Evolutionary conservation across 1,140 invertebrate genomes (phyloP).

Genomic region (Battus philenor): DNA sequence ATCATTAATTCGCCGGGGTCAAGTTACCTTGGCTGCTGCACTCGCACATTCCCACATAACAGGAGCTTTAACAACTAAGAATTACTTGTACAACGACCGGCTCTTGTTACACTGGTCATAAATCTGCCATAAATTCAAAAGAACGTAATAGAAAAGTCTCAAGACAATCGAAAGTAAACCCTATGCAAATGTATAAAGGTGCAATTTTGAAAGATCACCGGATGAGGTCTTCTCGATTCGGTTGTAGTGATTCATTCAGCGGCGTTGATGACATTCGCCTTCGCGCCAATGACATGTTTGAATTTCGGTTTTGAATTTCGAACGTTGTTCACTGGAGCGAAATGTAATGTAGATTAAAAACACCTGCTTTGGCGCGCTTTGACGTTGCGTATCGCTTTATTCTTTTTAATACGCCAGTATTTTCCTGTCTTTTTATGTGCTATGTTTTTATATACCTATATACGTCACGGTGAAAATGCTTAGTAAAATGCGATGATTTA

Average conservation of each 20-base stretch:
- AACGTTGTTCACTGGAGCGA: slow-evolving; percentile 12
- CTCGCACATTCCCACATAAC: slow-evolving; percentile 22
- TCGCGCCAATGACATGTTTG: slow-evolving; percentile 36
- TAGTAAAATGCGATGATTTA: too few species aligned
- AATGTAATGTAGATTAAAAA: slow-evolving; percentile 13
- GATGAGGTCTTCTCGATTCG: slow-evolving; percentile 29
- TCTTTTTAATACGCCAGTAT: too few species aligned
- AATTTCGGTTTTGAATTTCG: slow-evolving; percentile 35
- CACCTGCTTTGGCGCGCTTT: slow-evolving; percentile 10
- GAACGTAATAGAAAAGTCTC: not conserved
- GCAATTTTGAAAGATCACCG: slow-evolving; percentile 1
- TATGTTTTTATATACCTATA: too few species aligned
- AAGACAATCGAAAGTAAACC: slow-evolving; percentile 4
- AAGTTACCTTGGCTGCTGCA: slow-evolving; percentile 8
- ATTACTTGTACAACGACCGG: slow-evolving; percentile 18
- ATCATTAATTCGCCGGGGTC: slow-evolving; percentile 14
- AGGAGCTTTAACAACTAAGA: slow-evolving; percentile 27
- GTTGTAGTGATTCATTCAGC: slow-evolving; percentile 60
- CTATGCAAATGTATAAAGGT: slow-evolving; percentile 20
- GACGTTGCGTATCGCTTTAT: not conserved
- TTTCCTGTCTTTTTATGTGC: too few species aligned
- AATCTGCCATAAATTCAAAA: slow-evolving; percentile 32
- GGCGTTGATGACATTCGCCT: slow-evolving; percentile 45
- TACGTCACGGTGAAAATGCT: too few species aligned
- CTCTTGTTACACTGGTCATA: slow-evolving; percentile 29